A percentile compares a stretch with the other conserved stretches of the same genome.
Evolutionary conservation across 2,888 invertebrate species (phyloP).

Genomic region (Xylota segnis): DNA sequence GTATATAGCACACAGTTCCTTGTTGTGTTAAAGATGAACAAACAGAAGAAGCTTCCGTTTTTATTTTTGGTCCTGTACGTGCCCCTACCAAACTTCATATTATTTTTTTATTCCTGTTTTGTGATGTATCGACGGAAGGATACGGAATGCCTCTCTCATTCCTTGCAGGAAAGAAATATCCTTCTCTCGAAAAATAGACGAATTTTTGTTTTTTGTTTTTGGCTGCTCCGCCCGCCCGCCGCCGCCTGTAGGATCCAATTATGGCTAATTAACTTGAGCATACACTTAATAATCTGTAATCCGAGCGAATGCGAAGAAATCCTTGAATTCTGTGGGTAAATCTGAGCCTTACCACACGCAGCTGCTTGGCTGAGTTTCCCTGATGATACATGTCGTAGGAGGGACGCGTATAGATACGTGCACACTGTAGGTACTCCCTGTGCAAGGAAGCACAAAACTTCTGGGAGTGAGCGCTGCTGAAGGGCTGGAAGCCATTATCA

Average conservation of each 20-base stretch:
- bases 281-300: conserved; percentile 74
- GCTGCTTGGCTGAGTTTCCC: background rate
- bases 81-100: conserved; percentile 3
- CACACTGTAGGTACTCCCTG: conserved; percentile 20
- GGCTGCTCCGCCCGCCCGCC: conserved; percentile 1
- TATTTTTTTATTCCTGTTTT: background rate
- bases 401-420: background rate
- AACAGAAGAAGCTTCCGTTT: conserved; percentile 45
- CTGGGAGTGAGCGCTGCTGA: conserved; percentile 6
- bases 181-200: conserved; percentile 59
- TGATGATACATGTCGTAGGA: background rate
- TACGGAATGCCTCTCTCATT: conserved; percentile 14
- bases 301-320: conserved; percentile 45
- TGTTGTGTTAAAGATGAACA: conserved; percentile 59
- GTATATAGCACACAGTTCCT: background rate
- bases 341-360: conserved; percentile 34
- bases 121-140: conserved; percentile 49
- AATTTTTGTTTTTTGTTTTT: conserved; percentile 44
- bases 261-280: conserved; percentile 74
- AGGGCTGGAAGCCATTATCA: conserved; percentile 67
- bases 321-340: conserved; percentile 52
- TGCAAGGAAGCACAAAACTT: conserved; percentile 15
- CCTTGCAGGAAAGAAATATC: conserved; percentile 25
- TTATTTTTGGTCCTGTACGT: conserved; percentile 28
- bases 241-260: conserved; percentile 58